Evolutionary conservation across 2,797 vertebrate genomes (phyloP), one percentile per base, ranked within the genome.

Genomic region (Erethizon dorsatum): DNA sequence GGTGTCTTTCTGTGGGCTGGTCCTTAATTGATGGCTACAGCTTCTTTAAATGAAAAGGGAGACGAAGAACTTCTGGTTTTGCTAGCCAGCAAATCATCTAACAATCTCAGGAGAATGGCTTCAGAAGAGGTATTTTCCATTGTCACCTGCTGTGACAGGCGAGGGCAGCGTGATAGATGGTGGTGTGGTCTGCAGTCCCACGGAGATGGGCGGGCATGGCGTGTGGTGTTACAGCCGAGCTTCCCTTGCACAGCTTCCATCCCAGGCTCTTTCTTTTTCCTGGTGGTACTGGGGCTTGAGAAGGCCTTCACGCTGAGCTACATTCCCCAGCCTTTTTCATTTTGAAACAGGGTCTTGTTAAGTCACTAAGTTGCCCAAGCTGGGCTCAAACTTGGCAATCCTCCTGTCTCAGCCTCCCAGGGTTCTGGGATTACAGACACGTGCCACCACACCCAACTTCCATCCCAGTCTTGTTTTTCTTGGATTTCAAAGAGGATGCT

Each of bases 1-100:
- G 20, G 65, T 52, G 0, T 71, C 33, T 88, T 84, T 88, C 77
- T 84, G 6, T 14, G 18, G 88, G 9, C 31, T 71, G 67, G n/a
- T 41, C 82, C n/a, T 71, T 71, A 84, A 59, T 4, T 80, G 45
- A 1, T 0, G 4, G 33, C n/a, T 88, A 37, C 52, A 33, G 57
- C 22, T 69, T 89, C 86, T 91, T 71, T 88, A 73, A 31, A 37
- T 63, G 59, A 83, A 94, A 92, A n/a, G 90, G 20, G 17, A 87
- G 12, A 71, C 71, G 22, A 78, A 71, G 77, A 80, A 84, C 7
- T 83, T 86, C 52, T 28, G 83, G 78, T 61, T 96, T 88, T 78
- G 31, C 67, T 33, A 47, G 83, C 20, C 88, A 79, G 54, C 28
- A 83, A 77, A 69, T 83, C 92, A 63, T 80, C 83, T 67, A 67